A percentile compares a stretch with the other conserved stretches of the same genome.
phyloP scores from a whole-genome alignment of 2,888 invertebrate species.

The Merodon equestris region DNA sequence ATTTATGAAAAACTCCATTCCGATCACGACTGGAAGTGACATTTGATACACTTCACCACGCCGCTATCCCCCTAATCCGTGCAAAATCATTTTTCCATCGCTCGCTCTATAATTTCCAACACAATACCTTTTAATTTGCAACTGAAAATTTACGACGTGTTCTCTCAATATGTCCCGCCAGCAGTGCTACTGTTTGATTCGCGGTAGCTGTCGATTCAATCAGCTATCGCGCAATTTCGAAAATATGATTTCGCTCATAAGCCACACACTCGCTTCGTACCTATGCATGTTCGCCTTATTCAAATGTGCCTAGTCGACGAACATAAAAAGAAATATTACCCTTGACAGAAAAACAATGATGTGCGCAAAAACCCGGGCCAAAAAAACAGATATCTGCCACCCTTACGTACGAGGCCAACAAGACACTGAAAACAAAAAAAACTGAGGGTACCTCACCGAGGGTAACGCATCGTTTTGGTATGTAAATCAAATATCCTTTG shows the following conservation, averaged over 20 bases:
- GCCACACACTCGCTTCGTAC: too few relatives aligned
- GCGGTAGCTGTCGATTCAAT: constrained; percentile 52
- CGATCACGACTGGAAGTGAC: constrained; percentile 36
- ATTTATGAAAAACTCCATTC: not conserved
- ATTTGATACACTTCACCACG: constrained; percentile 62
- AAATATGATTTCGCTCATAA: constrained; percentile 62
- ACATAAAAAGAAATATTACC: constrained; percentile 67
- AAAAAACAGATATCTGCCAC: constrained; percentile 62
- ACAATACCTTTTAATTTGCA: constrained; percentile 69
- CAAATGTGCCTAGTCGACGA: constrained; percentile 58
- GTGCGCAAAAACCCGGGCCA: constrained; percentile 26
- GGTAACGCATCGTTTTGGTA: constrained; percentile 77
- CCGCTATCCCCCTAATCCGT: constrained; percentile 23
- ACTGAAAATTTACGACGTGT: constrained; percentile 51
- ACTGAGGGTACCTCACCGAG: constrained; percentile 65
- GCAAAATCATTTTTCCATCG: constrained; percentile 15
- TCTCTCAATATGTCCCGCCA: constrained; percentile 45
- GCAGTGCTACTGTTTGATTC: constrained; percentile 27
- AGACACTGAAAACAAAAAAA: constrained; percentile 36
- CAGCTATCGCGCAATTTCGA: constrained; percentile 61
- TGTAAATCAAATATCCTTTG: constrained; percentile 78
- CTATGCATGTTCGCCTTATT: constrained; percentile 51
- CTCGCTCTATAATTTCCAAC: constrained; percentile 65
- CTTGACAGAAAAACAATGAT: constrained; percentile 56
- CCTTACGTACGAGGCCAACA: constrained; percentile 36